These are phyloP conservation scores for Armadillidium nasatum DNA, from an alignment of 1,140 invertebrate genomes.

Conservation along the genomic window DNA sequence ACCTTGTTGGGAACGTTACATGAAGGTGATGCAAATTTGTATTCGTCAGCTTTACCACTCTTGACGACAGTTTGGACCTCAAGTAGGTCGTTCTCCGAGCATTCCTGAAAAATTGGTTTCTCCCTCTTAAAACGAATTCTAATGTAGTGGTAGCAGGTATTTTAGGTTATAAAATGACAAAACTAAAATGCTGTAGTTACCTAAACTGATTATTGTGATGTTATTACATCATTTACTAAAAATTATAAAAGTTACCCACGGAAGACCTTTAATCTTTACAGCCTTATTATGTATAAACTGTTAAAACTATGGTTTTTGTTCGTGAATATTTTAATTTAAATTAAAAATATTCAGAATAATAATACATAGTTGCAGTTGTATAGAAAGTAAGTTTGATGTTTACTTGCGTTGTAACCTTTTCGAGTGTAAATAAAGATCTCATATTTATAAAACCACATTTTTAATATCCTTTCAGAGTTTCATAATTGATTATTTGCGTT, in stretches of 20 bases:
- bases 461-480: too few relatives aligned
- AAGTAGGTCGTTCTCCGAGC: background rate
- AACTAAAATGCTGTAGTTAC: background rate
- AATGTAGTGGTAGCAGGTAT: background rate
- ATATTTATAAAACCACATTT: too few relatives aligned
- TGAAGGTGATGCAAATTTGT: slow-evolving; percentile 19
- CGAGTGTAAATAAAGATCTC: too few relatives aligned
- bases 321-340: too few relatives aligned
- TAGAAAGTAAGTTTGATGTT: too few relatives aligned
- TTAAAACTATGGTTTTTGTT: too few relatives aligned
- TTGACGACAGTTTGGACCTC: background rate
- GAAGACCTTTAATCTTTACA: too few relatives aligned
- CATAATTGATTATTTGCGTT: too few relatives aligned
- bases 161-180: background rate
- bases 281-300: too few relatives aligned
- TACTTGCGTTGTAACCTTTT: too few relatives aligned
- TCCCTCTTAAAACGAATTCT: background rate
- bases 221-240: background rate
- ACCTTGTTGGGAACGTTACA: slow-evolving; percentile 24
- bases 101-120: background rate
- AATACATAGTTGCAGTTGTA: too few relatives aligned
- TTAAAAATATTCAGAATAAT: too few relatives aligned
- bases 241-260: background rate
- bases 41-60: slow-evolving; percentile 19
- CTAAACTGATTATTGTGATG: background rate